A percentile compares a stretch with the other conserved stretches of the same genome.
phyloP scores from a whole-genome alignment of 2,113 vertebrate genomes.

The Cinclus mexicanus region DNA sequence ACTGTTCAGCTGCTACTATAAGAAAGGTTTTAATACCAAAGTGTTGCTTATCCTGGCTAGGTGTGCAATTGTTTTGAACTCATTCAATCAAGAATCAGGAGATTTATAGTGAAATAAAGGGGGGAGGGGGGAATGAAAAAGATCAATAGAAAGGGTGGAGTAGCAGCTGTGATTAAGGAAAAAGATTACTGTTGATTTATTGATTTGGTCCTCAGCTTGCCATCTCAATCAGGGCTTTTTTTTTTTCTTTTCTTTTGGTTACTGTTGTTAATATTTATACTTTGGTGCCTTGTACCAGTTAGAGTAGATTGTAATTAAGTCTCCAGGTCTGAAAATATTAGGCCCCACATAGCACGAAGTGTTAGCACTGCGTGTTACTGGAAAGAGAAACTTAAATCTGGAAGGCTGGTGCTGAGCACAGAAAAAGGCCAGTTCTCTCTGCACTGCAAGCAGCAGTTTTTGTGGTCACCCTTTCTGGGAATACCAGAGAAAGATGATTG shows the following conservation, averaged over 20 bases:
- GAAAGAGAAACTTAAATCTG: background rate
- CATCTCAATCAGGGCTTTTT: background rate
- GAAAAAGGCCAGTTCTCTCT: background rate
- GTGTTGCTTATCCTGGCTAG: background rate
- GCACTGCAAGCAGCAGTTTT: background rate
- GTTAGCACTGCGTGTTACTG: rapidly evolving
- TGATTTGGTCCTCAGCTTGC: background rate
- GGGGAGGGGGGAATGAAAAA: background rate
- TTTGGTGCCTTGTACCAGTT: background rate
- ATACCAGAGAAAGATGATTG: background rate
- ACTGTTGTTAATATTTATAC: slow-evolving; percentile 36
- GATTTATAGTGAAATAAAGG: background rate
- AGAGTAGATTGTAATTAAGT: slow-evolving; percentile 11
- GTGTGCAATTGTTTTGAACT: slow-evolving; percentile 27
- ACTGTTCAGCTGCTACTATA: background rate
- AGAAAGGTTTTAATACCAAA: background rate
- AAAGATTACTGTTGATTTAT: slow-evolving; percentile 51
- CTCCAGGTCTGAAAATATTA: background rate
- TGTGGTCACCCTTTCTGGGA: background rate
- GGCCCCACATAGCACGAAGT: rapidly evolving
- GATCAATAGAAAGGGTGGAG: slow-evolving; percentile 28
- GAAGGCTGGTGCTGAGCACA: background rate
- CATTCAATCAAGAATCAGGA: slow-evolving; percentile 25
- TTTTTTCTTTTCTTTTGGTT: background rate
- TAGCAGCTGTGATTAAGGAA: slow-evolving; percentile 31